These are phyloP conservation scores for Prunella himalayana DNA, from an alignment of 2,113 vertebrate genomes.

Conservation along the genomic window DNA sequence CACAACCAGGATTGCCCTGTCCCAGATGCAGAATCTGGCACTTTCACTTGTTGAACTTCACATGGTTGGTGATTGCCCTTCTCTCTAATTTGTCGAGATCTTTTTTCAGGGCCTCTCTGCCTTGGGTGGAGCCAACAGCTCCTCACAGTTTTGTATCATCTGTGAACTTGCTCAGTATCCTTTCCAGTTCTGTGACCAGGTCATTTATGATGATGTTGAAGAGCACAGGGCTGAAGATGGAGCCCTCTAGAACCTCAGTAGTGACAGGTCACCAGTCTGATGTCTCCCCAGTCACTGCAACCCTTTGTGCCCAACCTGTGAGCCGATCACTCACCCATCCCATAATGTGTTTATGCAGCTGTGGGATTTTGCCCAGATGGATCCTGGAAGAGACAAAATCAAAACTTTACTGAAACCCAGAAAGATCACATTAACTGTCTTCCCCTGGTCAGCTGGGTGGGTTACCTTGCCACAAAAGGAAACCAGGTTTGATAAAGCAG, in stretches of 20 bases:
- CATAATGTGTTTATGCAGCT: neutral
- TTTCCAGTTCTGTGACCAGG: neutral
- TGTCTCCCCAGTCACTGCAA: neutral
- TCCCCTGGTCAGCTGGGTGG: neutral
- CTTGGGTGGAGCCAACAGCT: neutral
- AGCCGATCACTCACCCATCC: too few relatives aligned
- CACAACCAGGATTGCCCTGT: neutral
- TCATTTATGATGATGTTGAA: neutral
- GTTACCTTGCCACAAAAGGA: neutral
- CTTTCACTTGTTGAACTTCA: neutral
- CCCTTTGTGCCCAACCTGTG: rapidly evolving
- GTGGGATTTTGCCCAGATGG: neutral
- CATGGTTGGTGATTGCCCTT: neutral
- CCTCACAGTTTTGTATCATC: neutral
- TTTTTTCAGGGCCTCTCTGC: neutral
- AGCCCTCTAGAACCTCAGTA: neutral
- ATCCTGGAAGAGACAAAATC: neutral
- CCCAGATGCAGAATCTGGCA: neutral
- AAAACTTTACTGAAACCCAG: neutral
- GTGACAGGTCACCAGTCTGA: neutral
- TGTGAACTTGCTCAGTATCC: neutral
- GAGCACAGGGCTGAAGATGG: neutral
- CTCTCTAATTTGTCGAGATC: neutral
- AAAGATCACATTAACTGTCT: neutral
- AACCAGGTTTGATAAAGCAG: neutral